Conservation (phyloP, 2,888 invertebrate genomes). For the Rhingia campestris region DNA sequence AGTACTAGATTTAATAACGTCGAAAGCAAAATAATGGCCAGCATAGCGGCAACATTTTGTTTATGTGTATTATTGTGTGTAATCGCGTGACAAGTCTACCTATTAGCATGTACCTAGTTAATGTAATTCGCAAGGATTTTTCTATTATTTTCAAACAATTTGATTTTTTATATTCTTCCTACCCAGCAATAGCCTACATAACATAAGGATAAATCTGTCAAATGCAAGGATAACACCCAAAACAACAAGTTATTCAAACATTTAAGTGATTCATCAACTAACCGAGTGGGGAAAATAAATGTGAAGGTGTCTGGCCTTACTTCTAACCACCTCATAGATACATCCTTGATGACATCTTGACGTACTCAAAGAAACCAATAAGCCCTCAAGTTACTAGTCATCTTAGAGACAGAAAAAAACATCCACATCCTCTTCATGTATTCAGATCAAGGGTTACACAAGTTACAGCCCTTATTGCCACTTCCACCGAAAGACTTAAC, state of each 20-base stretch:
- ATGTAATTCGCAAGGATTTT: too few relatives aligned
- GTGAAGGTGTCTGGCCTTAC: constrained; percentile 6
- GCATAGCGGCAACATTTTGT: too few relatives aligned
- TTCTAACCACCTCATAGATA: constrained; percentile 27
- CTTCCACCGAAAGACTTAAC: constrained; percentile 65
- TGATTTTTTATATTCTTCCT: too few relatives aligned
- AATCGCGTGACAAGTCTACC: too few relatives aligned
- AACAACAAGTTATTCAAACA: neutral
- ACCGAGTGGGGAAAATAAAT: neutral
- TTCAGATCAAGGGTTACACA: constrained; percentile 67
- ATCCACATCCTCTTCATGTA: constrained; percentile 48
- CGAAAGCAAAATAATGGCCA: too few relatives aligned
- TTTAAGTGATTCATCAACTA: constrained; percentile 5
- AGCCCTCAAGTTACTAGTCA: constrained; percentile 49
- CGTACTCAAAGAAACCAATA: constrained; percentile 58
- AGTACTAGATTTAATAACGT: too few relatives aligned
- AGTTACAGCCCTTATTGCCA: constrained; percentile 63
- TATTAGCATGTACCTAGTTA: too few relatives aligned
- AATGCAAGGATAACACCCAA: too few relatives aligned
- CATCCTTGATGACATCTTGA: constrained; percentile 63
- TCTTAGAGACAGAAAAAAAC: constrained; percentile 10
- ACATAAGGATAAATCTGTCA: too few relatives aligned
- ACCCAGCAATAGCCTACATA: too few relatives aligned
- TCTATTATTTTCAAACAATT: too few relatives aligned
- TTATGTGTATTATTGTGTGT: too few relatives aligned